Evolutionary conservation across 2,113 vertebrate species (phyloP).

Genomic region (Litocranius walleri): DNA sequence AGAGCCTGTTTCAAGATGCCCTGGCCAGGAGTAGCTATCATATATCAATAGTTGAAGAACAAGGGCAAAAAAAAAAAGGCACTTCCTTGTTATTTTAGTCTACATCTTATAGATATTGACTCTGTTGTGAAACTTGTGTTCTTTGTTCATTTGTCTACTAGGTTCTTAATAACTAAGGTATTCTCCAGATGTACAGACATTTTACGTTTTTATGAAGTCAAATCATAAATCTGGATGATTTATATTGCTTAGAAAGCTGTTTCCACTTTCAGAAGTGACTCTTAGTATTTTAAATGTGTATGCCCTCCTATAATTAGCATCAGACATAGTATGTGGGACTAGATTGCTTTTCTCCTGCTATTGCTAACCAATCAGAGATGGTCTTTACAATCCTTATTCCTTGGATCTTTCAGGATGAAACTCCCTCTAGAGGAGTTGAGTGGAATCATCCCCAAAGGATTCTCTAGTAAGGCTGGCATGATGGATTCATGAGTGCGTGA

Average conservation of each 20-base stretch:
- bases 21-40: neutral
- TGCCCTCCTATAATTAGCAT: neutral
- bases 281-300: neutral
- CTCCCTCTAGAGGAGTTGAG: neutral
- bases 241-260: slow-evolving; percentile 7
- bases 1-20: neutral
- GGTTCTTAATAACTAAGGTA: neutral
- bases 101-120: neutral
- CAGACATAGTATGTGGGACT: neutral
- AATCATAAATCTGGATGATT: neutral
- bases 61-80: neutral
- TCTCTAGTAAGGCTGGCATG: neutral
- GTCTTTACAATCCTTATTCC: neutral
- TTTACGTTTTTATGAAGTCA: neutral
- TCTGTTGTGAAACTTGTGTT: neutral
- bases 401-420: neutral
- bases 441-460: neutral
- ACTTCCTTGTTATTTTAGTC: neutral
- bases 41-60: neutral
- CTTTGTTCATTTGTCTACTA: neutral
- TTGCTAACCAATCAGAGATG: neutral
- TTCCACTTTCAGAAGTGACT: neutral
- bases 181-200: neutral
- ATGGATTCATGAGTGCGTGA: neutral
- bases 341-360: neutral